phyloP scores from a whole-genome alignment of 2,797 vertebrate genomes.

The Erpetoichthys calabaricus region DNA sequence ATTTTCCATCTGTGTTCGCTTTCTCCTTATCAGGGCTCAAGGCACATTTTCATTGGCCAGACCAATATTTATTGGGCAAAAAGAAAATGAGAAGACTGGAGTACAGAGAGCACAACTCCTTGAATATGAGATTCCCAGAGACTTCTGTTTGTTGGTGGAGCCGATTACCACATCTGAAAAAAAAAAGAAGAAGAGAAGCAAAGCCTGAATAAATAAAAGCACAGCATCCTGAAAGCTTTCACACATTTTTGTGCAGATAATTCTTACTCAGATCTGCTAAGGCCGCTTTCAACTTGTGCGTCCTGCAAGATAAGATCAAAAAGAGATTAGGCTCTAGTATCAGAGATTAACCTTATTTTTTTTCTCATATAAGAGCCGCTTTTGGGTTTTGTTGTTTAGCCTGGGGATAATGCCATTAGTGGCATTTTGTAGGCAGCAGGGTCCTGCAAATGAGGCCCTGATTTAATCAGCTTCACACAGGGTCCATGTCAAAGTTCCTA shows the following conservation, averaged over 20 bases:
- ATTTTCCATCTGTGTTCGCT: no score
- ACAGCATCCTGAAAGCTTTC: background rate
- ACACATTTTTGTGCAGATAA: background rate
- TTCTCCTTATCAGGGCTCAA: no score
- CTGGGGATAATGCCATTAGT: constrained; percentile 61
- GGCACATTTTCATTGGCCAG: no score
- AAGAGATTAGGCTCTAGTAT: constrained; percentile 42
- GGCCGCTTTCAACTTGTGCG: constrained; percentile 21
- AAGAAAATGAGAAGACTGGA: no score
- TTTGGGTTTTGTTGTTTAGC: constrained; percentile 46
- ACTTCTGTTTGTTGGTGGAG: constrained; percentile 2
- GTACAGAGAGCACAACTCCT: no score
- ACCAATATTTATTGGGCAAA: no score
- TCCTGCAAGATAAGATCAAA: constrained; percentile 35
- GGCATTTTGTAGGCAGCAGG: constrained; percentile 65
- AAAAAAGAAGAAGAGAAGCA: constrained; percentile 1
- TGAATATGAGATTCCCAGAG: background rate
- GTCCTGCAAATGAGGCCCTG: constrained; percentile 54
- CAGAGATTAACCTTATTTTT: constrained; percentile 47
- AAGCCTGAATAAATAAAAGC: constrained; percentile 4
- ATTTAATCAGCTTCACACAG: constrained; percentile 68
- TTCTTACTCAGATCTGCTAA: constrained; percentile 9
- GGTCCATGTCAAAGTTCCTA: constrained; percentile 57
- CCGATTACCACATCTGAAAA: constrained; percentile 6
- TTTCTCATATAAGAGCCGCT: constrained; percentile 41